Evolutionary conservation across 2,888 invertebrate genomes (phyloP), one percentile per base, ranked within the genome.

Genomic region (Caenorhabditis imperialis): DNA sequence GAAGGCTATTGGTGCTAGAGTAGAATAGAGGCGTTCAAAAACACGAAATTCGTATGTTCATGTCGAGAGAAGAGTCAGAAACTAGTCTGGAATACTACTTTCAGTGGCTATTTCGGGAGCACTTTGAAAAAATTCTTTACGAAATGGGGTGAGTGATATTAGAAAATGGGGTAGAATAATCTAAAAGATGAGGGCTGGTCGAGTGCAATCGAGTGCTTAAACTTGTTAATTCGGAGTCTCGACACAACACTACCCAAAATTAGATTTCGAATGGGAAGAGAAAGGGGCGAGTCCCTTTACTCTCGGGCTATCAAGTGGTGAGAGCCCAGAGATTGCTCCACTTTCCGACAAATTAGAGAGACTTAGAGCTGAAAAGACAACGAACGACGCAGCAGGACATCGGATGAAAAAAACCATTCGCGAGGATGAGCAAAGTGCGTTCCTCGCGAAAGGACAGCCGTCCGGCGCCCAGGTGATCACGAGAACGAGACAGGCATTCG

Each of bases 181-280:
- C n/a, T n/a, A n/a, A n/a, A n/a, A n/a, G n/a, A 51, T 51, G 51
- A 45, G 53, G 37, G 53, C 35, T n/a, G n/a, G 44, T 14, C 37
- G 54, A 63, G 48, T 55, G 62, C 47, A 54, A 47, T 53, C 27
- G 54, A 63, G 63, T 48, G 48, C 48, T 57, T 57, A 65, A 65
- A 65, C 42, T 65, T 65, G 65, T 50, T 65, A 65, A 65, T 65
- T 57, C 35, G 37, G 22, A 42, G 40, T 40, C 42, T 10, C 33
- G 42, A 30, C 55, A 65, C 55, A 65, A 57, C 57, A 65, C 50
- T 57, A 57, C 65, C 57, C 55, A 50, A 62, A 65, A 65, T 65
- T 57, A 65, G 65, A 65, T 57, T 65, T 57, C 65, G 57, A 63
- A 48, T 27, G 55, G 40, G 35, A 33, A 30, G 40, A 25, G 42